Conservation (phyloP, 2,113 vertebrate genomes). For the Cryptoleucopteryx plumbea region DNA sequence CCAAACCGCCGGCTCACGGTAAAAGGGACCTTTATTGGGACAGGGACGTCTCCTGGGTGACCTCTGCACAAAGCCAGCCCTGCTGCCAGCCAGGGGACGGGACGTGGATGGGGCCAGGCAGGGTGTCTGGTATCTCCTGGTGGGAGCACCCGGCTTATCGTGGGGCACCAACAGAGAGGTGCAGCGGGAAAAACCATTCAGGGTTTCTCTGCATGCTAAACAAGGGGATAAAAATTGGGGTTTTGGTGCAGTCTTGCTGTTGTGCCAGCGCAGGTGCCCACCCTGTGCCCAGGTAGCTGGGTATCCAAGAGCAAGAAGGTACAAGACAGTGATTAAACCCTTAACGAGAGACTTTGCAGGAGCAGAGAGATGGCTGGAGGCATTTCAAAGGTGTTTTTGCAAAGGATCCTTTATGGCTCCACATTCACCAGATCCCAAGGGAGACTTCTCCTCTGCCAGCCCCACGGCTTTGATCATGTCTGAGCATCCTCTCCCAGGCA, state of each 20-base stretch:
- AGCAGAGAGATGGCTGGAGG: neutral
- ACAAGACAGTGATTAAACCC: neutral
- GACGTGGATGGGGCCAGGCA: neutral
- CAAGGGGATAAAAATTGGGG: fast-evolving
- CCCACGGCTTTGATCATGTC: neutral
- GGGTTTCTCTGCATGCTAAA: fast-evolving
- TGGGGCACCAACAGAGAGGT: fast-evolving
- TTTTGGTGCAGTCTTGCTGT: neutral
- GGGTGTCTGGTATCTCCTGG: neutral
- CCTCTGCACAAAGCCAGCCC: conserved; percentile 2
- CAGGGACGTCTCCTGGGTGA: conserved; percentile 14
- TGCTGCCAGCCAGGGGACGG: neutral
- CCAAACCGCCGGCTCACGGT: neutral
- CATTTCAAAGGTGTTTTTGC: neutral
- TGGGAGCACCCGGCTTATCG: neutral
- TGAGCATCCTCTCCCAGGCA: fast-evolving
- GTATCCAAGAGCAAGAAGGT: neutral
- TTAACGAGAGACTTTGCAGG: neutral
- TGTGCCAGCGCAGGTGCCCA: neutral
- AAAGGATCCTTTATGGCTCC: too few species aligned
- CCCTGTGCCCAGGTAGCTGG: neutral
- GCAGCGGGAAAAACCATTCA: fast-evolving
- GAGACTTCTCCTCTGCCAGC: neutral
- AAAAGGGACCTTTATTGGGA: conserved; percentile 29
- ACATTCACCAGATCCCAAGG: fast-evolving